Evolutionary conservation across 2,888 invertebrate species (phyloP).

Genomic region (Nezara viridula): DNA sequence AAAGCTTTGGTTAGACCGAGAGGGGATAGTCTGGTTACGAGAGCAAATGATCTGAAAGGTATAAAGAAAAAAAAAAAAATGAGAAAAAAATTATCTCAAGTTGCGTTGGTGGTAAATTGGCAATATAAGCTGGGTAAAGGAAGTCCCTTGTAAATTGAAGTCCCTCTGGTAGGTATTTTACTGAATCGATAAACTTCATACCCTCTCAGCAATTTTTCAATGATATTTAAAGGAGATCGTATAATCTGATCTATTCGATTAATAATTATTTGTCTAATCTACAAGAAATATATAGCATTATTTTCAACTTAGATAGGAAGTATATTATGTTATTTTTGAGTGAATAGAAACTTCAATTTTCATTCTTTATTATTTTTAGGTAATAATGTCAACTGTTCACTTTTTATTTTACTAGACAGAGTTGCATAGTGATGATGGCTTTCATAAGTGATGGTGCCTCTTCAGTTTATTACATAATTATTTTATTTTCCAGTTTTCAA

Average conservation of each 20-base stretch:
- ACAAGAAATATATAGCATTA: too few species aligned
- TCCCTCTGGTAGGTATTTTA: not conserved
- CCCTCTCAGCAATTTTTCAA: not conserved
- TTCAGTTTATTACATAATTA: too few species aligned
- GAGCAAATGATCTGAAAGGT: conserved; percentile 14
- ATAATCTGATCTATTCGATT: not conserved
- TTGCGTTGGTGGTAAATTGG: conserved; percentile 8
- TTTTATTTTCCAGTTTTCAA: too few species aligned
- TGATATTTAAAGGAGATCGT: not conserved
- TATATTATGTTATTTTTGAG: too few species aligned
- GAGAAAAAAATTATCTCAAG: not conserved
- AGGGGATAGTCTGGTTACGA: not conserved
- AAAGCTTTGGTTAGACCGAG: not conserved
- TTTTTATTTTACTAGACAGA: too few species aligned
- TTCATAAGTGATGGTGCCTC: too few species aligned
- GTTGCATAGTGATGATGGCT: too few species aligned
- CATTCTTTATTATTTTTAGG: too few species aligned
- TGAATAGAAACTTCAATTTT: too few species aligned
- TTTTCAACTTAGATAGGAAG: too few species aligned
- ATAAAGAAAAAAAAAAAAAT: not conserved
- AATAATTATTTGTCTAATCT: too few species aligned
- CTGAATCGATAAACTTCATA: not conserved
- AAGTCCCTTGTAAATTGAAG: not conserved
- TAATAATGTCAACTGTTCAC: too few species aligned
- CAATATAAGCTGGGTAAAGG: conserved; percentile 8